Base-by-base conservation (phyloP, 2,797 vertebrate genomes). In the Synaphobranchus kaupii region DNA sequence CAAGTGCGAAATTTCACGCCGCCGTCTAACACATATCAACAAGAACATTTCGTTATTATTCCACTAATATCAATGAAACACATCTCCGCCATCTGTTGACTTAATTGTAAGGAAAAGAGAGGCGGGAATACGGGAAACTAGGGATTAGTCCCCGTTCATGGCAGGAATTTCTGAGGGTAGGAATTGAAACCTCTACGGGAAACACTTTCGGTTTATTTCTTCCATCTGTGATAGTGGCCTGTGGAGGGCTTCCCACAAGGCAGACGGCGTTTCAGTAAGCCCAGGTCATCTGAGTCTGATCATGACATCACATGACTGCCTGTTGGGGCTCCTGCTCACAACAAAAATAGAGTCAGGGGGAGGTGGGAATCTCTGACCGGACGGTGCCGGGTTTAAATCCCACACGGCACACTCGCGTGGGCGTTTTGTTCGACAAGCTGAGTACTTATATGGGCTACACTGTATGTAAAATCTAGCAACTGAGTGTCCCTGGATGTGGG, bases 111-210 rank as follows among this genome's bases (percentile, higher is more conserved):
- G 68, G 52, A 39, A 83, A 52, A 71, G 81, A 58, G 28, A 83
- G 50, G 58, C 44, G 5, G 25, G 20, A n/a, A 60, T 47, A 39
- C 0, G 28, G 20, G 31, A 87, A 25, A 7, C 78, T 20, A 48
- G 86, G 20, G 60, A 83, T 87, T 83, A 83, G 63, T 60, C 82
- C 86, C 48, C 17, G 28, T 84, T 63, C n/a, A 48, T 50, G 78
- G 78, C 78, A 48, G 47, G 47, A 81, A 50, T 47, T 78, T 78
- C 73, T 12, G 7, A 34, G 34, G 73, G 68, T 10, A 44, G 4
- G 47, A 44, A 66, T 25, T 1, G 10, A 63, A 63, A 66, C 25
- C n/a, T 31, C 78, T 31, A 22, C 0, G 31, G 13, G n/a, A 28
- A 44, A 81, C 25, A 81, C 47, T 13, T 20, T 1, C 60, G 47